phyloP scores from a whole-genome alignment of 2,113 vertebrate genomes.

The Rhagologus leucostigma region DNA sequence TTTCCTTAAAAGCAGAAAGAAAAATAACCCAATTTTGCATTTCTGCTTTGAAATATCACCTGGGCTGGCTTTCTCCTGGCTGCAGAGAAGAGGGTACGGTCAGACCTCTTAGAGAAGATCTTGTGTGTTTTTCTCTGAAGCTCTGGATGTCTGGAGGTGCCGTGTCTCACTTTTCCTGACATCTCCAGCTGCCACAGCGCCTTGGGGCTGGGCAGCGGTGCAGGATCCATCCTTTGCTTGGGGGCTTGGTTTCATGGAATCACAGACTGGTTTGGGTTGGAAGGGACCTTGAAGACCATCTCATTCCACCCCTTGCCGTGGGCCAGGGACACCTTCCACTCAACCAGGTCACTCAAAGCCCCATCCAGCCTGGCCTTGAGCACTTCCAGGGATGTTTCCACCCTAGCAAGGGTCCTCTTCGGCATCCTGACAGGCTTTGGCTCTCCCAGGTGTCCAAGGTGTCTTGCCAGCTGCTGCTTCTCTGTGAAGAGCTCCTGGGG shows the following conservation, averaged over 20 bases:
- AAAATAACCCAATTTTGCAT: not conserved
- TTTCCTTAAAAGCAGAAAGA: not conserved
- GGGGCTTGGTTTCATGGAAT: not conserved
- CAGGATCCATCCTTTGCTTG: not conserved
- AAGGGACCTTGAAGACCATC: not conserved
- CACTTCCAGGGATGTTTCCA: not conserved
- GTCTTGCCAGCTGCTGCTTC: not conserved
- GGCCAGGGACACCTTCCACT: not conserved
- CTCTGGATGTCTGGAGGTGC: not conserved
- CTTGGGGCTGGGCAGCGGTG: not conserved
- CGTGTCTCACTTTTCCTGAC: not conserved
- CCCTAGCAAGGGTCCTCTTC: not conserved
- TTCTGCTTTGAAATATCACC: not conserved
- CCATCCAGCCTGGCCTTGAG: not conserved
- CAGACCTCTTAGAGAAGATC: not conserved
- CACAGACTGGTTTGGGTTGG: not conserved
- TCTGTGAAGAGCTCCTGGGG: not conserved
- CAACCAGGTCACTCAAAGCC: not conserved
- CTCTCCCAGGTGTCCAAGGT: not conserved
- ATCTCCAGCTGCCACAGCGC: rapidly evolving
- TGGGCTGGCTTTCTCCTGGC: not conserved
- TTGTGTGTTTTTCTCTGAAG: not conserved
- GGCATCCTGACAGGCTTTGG: not conserved
- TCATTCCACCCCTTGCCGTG: not conserved
- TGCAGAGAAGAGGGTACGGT: not conserved